Conservation (phyloP, 1,140 invertebrate species). For the Bombus ignitus region DNA sequence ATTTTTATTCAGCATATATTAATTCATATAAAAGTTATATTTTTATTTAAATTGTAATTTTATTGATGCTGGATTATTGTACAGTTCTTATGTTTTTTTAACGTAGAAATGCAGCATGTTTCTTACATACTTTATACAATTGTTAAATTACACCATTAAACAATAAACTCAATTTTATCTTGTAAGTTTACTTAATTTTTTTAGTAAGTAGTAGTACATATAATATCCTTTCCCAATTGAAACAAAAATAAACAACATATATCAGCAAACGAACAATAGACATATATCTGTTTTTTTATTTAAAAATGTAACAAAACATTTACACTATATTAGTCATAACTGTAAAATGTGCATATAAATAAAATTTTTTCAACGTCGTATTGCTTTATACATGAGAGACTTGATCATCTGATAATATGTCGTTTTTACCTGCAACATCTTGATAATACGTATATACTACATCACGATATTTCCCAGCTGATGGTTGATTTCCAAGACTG, state of each 20-base stretch:
- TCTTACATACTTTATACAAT: constrained; percentile 66
- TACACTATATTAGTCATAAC: constrained; percentile 1
- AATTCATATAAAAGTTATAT: not conserved
- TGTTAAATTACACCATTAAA: constrained; percentile 61
- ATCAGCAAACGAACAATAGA: not conserved
- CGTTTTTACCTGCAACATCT: constrained; percentile 34
- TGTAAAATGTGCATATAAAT: not conserved
- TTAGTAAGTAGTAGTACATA: too few relatives aligned
- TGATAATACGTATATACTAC: constrained; percentile 48
- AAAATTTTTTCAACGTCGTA: not conserved
- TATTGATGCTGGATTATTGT: constrained; percentile 33
- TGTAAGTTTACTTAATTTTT: constrained; percentile 2
- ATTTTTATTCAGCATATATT: not conserved
- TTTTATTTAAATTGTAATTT: constrained; percentile 10
- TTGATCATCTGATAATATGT: constrained; percentile 66
- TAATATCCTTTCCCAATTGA: not conserved
- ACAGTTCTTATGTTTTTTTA: constrained; percentile 47
- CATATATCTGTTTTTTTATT: not conserved
- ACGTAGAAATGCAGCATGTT: constrained; percentile 57
- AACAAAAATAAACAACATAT: not conserved
- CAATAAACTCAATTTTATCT: constrained; percentile 47
- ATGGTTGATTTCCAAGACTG: not conserved
- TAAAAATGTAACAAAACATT: not conserved
- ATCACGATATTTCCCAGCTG: not conserved
- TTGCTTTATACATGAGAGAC: constrained; percentile 42